Percentiles rank a stretch among this genome's conserved stretches.
These are phyloP conservation scores for Pipistrellus pygmaeus DNA, from an alignment of 2,797 vertebrate species.

Conservation along the genomic window DNA sequence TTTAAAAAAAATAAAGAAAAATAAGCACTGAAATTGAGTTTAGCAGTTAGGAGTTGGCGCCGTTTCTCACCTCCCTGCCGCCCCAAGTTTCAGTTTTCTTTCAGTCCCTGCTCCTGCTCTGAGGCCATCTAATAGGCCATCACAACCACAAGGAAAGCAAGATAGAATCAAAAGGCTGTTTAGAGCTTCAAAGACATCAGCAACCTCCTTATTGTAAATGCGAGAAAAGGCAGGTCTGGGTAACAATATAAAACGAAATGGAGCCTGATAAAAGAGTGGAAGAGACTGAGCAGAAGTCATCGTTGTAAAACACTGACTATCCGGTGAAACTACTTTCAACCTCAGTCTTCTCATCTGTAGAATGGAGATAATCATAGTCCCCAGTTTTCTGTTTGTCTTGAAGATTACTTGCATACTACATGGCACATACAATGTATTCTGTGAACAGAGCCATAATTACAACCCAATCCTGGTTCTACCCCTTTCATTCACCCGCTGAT, in stretches of 20 bases:
- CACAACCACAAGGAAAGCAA: conserved; percentile 5
- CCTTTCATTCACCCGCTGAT: neutral
- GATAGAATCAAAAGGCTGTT: neutral
- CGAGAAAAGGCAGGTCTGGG: neutral
- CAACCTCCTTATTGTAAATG: neutral
- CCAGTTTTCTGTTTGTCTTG: neutral
- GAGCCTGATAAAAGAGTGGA: neutral
- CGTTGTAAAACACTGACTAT: neutral
- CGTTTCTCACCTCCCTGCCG: neutral
- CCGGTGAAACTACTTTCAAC: neutral
- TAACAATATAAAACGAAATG: neutral
- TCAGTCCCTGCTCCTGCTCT: neutral
- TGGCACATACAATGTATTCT: neutral
- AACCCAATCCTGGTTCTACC: neutral
- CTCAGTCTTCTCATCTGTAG: neutral
- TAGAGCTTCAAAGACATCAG: neutral
- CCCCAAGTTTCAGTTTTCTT: neutral
- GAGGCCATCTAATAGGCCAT: neutral
- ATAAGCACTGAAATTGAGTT: neutral
- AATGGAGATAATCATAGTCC: neutral
- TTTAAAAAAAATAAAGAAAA: neutral
- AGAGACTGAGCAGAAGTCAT: neutral
- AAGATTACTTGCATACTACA: neutral
- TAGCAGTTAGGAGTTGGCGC: neutral
- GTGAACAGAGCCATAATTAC: neutral